A percentile compares a stretch with the other conserved stretches of the same genome.
These are phyloP conservation scores for Podarcis raffonei DNA, from an alignment of 2,113 vertebrate species.

Conservation along the genomic window DNA sequence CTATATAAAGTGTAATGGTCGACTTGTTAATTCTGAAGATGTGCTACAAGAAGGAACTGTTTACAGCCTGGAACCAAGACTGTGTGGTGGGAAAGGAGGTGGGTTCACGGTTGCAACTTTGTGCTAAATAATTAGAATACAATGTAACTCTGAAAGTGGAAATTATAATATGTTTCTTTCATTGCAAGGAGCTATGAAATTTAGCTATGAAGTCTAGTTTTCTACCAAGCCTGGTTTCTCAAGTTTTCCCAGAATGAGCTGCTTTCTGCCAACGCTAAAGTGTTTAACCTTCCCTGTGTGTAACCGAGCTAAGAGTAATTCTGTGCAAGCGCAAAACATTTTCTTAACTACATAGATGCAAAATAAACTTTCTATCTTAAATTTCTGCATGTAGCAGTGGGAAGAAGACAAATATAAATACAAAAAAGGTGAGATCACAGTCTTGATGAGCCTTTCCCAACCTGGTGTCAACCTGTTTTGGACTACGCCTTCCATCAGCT, in stretches of 20 bases:
- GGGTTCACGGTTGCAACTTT: slow-evolving; percentile 11
- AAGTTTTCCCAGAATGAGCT: background rate
- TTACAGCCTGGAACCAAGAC: slow-evolving; percentile 88
- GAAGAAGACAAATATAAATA: background rate
- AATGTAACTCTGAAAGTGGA: background rate
- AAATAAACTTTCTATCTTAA: background rate
- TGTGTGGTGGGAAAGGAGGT: slow-evolving; percentile 96
- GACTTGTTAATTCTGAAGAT: slow-evolving; percentile 51
- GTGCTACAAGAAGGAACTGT: slow-evolving; percentile 77
- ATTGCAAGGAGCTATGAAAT: background rate
- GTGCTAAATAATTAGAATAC: background rate
- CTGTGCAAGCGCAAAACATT: background rate
- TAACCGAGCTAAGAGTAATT: background rate
- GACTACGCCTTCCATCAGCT: no score
- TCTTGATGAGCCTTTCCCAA: background rate
- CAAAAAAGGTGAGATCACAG: background rate
- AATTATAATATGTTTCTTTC: background rate
- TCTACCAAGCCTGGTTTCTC: no score
- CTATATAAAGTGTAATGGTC: slow-evolving; percentile 84
- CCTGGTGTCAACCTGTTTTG: no score
- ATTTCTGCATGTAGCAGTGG: background rate
- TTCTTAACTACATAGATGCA: background rate
- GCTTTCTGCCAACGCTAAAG: background rate
- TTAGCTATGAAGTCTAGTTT: background rate
- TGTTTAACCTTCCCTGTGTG: background rate